These are phyloP conservation scores for Setipinna tenuifilis DNA, from an alignment of 2,797 vertebrate genomes.

Conservation along the genomic window DNA sequence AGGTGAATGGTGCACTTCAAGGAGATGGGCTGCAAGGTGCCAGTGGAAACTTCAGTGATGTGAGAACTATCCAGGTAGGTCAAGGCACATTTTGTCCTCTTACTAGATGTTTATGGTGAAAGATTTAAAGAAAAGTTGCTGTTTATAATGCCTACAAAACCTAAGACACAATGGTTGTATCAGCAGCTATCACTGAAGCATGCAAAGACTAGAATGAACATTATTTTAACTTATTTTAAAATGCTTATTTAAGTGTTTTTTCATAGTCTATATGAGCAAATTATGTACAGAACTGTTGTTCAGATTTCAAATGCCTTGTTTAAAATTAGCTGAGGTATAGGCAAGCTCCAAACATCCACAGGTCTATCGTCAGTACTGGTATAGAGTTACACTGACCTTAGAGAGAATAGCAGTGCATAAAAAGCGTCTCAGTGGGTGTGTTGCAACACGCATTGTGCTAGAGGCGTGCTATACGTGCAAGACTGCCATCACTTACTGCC, in stretches of 20 bases:
- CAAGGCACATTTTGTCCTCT: neutral
- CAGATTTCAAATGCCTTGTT: neutral
- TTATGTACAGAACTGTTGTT: neutral
- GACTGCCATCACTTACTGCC: neutral
- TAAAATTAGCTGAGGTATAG: neutral
- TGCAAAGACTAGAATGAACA: no score
- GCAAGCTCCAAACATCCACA: neutral
- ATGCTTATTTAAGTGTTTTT: neutral
- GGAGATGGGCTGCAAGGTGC: constrained; percentile 58
- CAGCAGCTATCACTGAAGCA: no score
- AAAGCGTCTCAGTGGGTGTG: constrained; percentile 7
- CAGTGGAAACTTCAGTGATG: constrained; percentile 73
- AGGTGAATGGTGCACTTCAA: constrained; percentile 73
- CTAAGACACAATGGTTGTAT: no score
- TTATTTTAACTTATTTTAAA: neutral
- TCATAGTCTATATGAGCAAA: neutral
- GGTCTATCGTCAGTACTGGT: neutral
- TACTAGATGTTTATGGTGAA: neutral
- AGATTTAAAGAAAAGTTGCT: neutral
- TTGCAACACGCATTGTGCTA: neutral
- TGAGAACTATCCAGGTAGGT: constrained; percentile 80
- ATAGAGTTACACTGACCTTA: neutral
- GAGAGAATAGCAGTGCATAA: neutral
- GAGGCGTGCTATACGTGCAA: constrained; percentile 52
- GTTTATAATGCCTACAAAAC: neutral